Base-by-base conservation (phyloP, 2,888 invertebrate species). In the Catocala nupta region DNA sequence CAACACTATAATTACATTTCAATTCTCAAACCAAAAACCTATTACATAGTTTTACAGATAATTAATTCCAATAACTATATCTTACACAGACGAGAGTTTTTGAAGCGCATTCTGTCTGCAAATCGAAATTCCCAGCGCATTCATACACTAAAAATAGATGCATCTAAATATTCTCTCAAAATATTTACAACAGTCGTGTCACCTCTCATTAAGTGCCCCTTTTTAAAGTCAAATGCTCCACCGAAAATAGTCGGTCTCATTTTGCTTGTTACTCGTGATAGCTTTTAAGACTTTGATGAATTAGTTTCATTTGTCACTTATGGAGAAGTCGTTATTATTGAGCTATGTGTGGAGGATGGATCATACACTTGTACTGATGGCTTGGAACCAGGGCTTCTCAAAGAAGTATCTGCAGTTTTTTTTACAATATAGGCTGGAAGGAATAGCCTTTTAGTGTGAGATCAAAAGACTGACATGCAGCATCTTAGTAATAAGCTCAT, bases 161-260 rank as follows among this genome's bases (percentile, higher is more conserved):
- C 44, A 55, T 7, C 25, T 25, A 25, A 25, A 47, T 55, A 49
- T 49, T 50, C 9, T 44, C 60, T 50, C 36, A 44, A 60, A 55
- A 60, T 60, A 55, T 25, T 47, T 34, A 44, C 60, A 39, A 34
- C 12, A 39, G 11, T 25, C 25, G 34, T 55, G 54, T 55, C 54
- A 54, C 60, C 36, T 49, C 49, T 36, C 50, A 55, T 55, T 55
- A 49, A 45, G 13, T 34, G 48, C 8, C 25, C 11, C 36, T 49
- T 60, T 60, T 54, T 60, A 12, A 55, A 60, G 55, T 50, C 44
- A 59, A 49, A 59, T 55, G 36, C 55, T 60, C 36, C 10, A 16
- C 59, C 34, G 43, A 59, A 45, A 54, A 54, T 54, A 59, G 16
- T 36, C 54, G 11, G 12, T 33, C 49, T n/a, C 8, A 11, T 43